Base-by-base conservation (phyloP, 2,113 vertebrate species). In the Daboia siamensis region DNA sequence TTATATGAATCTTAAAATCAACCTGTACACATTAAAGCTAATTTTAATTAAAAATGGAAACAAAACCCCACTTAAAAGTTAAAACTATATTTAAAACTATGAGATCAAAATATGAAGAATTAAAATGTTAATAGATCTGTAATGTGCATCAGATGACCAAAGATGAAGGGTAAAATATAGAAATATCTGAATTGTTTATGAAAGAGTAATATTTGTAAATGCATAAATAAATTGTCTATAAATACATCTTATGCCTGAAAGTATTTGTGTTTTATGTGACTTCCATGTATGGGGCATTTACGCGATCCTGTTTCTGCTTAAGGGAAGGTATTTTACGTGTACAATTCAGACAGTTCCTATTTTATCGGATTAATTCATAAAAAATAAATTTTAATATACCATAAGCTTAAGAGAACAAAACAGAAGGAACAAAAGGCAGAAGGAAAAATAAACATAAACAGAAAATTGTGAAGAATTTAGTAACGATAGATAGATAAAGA, bases 121-220 rank as follows among this genome's bases (percentile, higher is more conserved):
- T 48, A 54, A 87, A 92, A 56, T 51, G 64, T 56, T 92, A 44
- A 44, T 52, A 61, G 21, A 87, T 95, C 94, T 95, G 84, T 94
- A 92, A 94, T 93, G 94, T 93, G 89, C 93, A 95, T 26, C 91
- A 95, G 95, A 94, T 96, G 94, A 96, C 97, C 97, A 97, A 97
- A 97, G 96, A 97, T 94, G 94, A 95, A 95, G 94, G 92, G 92
- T 96, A 95, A 95, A 96, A 93, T 94, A 92, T 93, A 95, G 94
- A 96, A 86, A 91, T 97, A 95, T 97, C 94, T 96, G 96, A 96
- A 95, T 96, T 96, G 96, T 96, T 96, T 97, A 97, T 96, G 96
- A 95, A 95, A 96, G 95, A 95, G 91, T 33, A 95, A 95, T 93
- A 95, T 97, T 96, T 96, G 93, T 95, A 96, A 94, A 97, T 97